Conservation (phyloP, 2,113 vertebrate genomes). For the Eurystomus gularis region DNA sequence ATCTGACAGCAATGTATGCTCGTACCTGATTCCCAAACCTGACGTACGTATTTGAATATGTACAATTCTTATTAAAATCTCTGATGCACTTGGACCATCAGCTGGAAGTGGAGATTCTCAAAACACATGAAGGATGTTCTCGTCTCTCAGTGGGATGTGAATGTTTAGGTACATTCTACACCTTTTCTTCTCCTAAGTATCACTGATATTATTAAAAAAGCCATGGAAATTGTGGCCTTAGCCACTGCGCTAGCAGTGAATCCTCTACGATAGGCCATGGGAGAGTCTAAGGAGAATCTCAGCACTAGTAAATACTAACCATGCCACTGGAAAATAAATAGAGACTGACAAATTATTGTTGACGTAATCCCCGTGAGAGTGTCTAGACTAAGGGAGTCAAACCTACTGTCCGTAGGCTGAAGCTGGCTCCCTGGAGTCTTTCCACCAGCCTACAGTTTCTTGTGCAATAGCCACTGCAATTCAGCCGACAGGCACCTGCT, state of each 20-base stretch:
- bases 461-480: conserved; percentile 44
- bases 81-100: neutral
- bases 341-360: conserved; percentile 62
- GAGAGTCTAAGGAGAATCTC: neutral
- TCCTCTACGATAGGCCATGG: neutral
- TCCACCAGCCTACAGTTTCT: conserved; percentile 59
- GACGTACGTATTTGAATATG: neutral
- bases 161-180: neutral
- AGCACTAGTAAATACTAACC: conserved; percentile 40
- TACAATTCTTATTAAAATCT: neutral
- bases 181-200: neutral
- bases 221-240: neutral
- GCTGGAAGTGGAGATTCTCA: neutral
- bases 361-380: conserved; percentile 43
- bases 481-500: conserved; percentile 38
- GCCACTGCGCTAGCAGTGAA: neutral
- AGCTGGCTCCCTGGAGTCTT: conserved; percentile 53
- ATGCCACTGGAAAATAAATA: conserved; percentile 54
- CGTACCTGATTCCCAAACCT: neutral
- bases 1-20: neutral
- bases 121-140: neutral
- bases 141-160: neutral
- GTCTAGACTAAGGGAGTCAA: conserved; percentile 64
- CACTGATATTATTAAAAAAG: neutral
- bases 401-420: conserved; percentile 55